phyloP scores from a whole-genome alignment of 2,113 vertebrate species.

The Phylloscopus trochilus region DNA sequence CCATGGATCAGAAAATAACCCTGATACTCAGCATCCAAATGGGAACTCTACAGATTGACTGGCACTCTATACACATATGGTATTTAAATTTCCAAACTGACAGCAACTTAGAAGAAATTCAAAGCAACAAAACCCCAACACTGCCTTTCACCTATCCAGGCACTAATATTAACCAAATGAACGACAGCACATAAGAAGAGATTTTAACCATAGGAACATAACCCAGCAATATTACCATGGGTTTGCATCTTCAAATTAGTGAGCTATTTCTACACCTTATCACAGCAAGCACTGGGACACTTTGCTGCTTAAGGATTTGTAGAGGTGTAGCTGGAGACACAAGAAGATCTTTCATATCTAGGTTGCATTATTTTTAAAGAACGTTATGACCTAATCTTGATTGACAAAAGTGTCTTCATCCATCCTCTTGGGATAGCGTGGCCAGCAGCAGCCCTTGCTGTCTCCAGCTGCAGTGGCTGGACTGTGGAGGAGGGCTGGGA shows the following conservation, averaged over 20 bases:
- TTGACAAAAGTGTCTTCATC: not conserved
- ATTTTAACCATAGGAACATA: not conserved
- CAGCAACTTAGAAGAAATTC: not conserved
- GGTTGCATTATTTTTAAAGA: not conserved
- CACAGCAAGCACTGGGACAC: not conserved
- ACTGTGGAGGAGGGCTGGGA: not conserved
- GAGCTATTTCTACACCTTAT: not conserved
- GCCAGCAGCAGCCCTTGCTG: not conserved
- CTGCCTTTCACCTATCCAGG: not conserved
- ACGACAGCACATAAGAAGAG: not conserved
- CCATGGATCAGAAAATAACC: not conserved
- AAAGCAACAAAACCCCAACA: not conserved
- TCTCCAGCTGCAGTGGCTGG: not conserved
- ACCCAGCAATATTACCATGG: not conserved
- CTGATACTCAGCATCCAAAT: not conserved
- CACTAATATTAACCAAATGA: not conserved
- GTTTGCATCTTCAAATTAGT: not conserved
- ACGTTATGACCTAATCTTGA: not conserved
- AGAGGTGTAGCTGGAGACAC: not conserved
- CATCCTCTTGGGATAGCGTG: not conserved
- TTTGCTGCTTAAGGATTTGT: not conserved
- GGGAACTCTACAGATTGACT: not conserved
- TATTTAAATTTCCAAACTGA: not conserved
- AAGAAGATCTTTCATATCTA: not conserved
- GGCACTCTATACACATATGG: not conserved